Evolutionary conservation across 2,797 vertebrate genomes (phyloP).

Genomic region (Anas capensis): DNA sequence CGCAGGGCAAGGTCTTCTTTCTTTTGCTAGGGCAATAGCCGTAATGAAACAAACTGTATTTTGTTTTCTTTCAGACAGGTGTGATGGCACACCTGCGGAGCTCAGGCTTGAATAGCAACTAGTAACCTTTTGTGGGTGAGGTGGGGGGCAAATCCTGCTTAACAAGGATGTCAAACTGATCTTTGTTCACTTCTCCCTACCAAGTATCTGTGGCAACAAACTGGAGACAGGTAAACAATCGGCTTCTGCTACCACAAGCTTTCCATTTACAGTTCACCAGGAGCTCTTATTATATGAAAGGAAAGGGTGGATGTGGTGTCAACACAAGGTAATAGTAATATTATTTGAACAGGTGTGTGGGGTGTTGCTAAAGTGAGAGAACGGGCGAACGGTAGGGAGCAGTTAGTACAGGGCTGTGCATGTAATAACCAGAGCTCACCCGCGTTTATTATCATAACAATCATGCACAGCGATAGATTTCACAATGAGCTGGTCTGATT

Average conservation of each 20-base stretch:
- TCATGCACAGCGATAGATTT: slow-evolving; percentile 33
- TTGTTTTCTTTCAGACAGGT: slow-evolving; percentile 75
- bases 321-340: slow-evolving; percentile 76
- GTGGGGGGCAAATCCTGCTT: slow-evolving; percentile 79
- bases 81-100: slow-evolving; percentile 78
- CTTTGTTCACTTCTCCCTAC: slow-evolving; percentile 57
- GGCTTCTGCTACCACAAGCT: slow-evolving; percentile 76
- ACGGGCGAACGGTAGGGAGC: slow-evolving; percentile 63
- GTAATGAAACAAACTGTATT: slow-evolving; percentile 61
- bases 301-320: slow-evolving; percentile 77
- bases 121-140: slow-evolving; percentile 65
- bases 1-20: slow-evolving; percentile 61
- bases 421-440: slow-evolving; percentile 71
- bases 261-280: slow-evolving; percentile 79
- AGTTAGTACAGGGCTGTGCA: slow-evolving; percentile 73
- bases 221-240: slow-evolving; percentile 66
- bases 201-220: slow-evolving; percentile 70
- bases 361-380: slow-evolving; percentile 78
- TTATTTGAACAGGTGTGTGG: slow-evolving; percentile 86
- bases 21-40: slow-evolving; percentile 57
- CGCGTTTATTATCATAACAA: slow-evolving; percentile 66
- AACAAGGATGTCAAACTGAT: slow-evolving; percentile 82
- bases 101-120: slow-evolving; percentile 54
- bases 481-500: slow-evolving; percentile 54
- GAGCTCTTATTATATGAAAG: slow-evolving; percentile 80